Conservation (phyloP, 1,140 invertebrate genomes). For the Gyrodactylus bullatarudis region DNA sequence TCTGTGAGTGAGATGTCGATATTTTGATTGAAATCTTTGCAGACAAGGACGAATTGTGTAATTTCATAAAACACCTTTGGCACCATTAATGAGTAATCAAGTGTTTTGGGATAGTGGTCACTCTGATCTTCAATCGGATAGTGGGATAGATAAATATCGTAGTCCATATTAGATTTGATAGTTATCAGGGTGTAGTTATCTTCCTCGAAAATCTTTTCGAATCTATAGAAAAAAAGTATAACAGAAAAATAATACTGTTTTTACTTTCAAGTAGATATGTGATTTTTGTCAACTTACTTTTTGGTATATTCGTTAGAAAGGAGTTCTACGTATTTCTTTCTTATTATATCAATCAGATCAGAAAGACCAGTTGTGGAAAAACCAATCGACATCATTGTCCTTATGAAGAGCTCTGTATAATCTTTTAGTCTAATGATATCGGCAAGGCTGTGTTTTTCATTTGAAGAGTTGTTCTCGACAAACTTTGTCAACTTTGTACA, state of each 20-base stretch:
- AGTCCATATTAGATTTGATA: background rate
- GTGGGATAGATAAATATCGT: background rate
- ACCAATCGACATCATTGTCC: background rate
- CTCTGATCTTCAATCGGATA: background rate
- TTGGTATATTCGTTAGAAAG: background rate
- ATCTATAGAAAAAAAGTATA: background rate
- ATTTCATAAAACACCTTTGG: background rate
- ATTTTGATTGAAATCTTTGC: background rate
- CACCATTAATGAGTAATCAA: background rate
- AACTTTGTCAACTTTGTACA: background rate
- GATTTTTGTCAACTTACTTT: background rate
- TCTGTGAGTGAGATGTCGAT: background rate
- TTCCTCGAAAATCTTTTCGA: background rate
- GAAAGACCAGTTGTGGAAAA: background rate
- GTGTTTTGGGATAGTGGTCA: background rate
- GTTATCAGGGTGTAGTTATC: background rate
- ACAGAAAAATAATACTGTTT: background rate
- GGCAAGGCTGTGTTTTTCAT: background rate
- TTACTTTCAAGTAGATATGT: too few species aligned
- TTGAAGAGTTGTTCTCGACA: background rate
- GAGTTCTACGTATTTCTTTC: background rate
- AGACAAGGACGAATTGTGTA: background rate
- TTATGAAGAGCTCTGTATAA: background rate
- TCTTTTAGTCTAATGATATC: background rate
- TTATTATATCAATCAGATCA: background rate